Conservation (phyloP, 2,888 invertebrate species). For the Microdon myrmicae region DNA sequence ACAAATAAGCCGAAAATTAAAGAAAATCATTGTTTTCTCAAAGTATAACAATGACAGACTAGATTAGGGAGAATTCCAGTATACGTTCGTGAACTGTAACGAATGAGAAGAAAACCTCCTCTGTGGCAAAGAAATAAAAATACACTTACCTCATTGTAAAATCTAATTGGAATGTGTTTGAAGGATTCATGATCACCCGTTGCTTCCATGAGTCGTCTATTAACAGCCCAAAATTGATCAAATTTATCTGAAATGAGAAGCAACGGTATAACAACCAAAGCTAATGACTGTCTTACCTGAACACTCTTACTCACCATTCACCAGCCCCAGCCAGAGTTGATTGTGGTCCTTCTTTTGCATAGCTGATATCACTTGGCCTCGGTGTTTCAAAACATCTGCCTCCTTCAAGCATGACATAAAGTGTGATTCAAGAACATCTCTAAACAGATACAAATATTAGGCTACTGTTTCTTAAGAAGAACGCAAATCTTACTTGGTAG, state of each 20-base stretch:
- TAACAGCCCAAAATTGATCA: slow-evolving; percentile 99
- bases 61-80: no score
- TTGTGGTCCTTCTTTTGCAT: slow-evolving; percentile 98
- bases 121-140: no score
- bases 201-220: slow-evolving; percentile 92
- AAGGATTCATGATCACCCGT: slow-evolving; percentile 83
- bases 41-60: no score
- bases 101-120: no score
- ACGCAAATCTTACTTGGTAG: slow-evolving; percentile 74
- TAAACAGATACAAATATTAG: slow-evolving; percentile 63
- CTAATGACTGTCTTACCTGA: no score
- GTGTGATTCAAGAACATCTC: slow-evolving; percentile 91
- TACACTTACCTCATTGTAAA: slow-evolving; percentile 73
- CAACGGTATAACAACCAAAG: not conserved
- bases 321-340: slow-evolving; percentile 93
- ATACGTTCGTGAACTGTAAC: no score
- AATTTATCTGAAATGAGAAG: slow-evolving; percentile 81
- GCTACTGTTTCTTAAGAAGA: not conserved
- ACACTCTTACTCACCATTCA: slow-evolving; percentile 76
- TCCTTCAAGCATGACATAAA: slow-evolving; percentile 97
- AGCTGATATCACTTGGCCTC: slow-evolving; percentile 86
- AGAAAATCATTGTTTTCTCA: no score
- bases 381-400: slow-evolving; percentile 97
- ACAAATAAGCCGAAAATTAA: no score
- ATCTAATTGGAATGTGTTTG: slow-evolving; percentile 88